Conservation (phyloP, 2,113 vertebrate species). For the Istiophorus platypterus region DNA sequence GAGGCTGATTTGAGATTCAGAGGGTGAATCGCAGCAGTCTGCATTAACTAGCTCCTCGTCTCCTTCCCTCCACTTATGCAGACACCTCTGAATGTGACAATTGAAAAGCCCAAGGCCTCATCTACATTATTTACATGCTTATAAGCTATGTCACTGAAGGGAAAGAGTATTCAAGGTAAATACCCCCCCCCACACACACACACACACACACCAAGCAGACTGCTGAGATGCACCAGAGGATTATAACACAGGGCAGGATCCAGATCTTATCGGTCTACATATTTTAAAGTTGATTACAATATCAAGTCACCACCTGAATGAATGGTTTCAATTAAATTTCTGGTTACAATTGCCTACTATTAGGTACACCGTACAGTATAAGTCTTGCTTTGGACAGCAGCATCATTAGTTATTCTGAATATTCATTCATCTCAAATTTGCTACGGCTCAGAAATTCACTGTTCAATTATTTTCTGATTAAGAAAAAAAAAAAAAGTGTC, state of each 20-base stretch:
- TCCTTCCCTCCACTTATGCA: not conserved
- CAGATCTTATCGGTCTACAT: conserved; percentile 29
- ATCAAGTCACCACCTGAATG: not conserved
- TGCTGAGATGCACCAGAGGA: conserved; percentile 52
- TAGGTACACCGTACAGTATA: not conserved
- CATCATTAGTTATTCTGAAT: not conserved
- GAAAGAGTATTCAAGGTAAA: not conserved
- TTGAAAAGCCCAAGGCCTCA: not conserved
- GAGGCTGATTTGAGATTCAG: conserved; percentile 56
- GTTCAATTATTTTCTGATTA: not conserved
- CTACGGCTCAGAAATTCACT: not conserved
- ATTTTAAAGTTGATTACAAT: not conserved
- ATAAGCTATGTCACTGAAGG: not conserved
- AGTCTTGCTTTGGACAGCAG: not conserved
- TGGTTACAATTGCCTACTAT: not conserved
- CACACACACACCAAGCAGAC: conserved; percentile 9
- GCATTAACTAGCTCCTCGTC: not conserved
- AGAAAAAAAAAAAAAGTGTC: too few relatives aligned
- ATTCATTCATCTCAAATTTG: not conserved
- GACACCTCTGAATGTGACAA: not conserved
- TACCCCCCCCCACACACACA: not conserved
- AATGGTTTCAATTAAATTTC: not conserved
- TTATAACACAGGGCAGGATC: conserved; percentile 41
- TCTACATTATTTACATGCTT: not conserved
- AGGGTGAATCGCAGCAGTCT: conserved; percentile 44